A percentile compares a stretch with the other conserved stretches of the same genome.
Conservation (phyloP, 2,888 invertebrate genomes). For the Drosophila fulvimacula region DNA sequence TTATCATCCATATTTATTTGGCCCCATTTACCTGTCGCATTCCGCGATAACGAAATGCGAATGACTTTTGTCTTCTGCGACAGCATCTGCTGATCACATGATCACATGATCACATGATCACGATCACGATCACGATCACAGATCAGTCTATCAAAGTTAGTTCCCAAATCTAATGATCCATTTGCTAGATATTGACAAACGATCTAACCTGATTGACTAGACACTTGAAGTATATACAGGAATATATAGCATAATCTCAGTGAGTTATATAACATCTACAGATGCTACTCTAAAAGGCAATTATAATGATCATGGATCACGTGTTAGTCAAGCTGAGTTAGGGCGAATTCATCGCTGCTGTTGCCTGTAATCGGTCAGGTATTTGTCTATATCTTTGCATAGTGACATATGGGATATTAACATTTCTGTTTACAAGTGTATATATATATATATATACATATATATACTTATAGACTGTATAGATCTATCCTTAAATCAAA, state of each 20-base stretch:
- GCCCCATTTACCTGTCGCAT: conserved; percentile 36
- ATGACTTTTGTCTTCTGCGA: background rate
- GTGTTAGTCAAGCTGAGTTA: background rate
- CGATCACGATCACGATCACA: background rate
- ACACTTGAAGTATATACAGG: background rate
- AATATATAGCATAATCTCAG: background rate
- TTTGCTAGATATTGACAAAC: conserved; percentile 8
- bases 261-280: background rate
- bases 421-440: too few relatives aligned
- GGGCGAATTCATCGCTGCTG: too few relatives aligned
- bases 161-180: background rate
- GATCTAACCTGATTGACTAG: background rate
- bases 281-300: background rate
- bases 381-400: background rate
- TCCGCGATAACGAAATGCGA: background rate
- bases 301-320: background rate
- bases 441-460: too few relatives aligned
- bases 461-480: background rate
- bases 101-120: conserved; percentile 1
- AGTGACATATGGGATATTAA: background rate
- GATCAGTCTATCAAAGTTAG: background rate
- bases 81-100: conserved; percentile 21
- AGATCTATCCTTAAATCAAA: background rate
- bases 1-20: conserved; percentile 47
- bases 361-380: background rate